Percentiles rank a stretch among this genome's conserved stretches.
phyloP scores from a whole-genome alignment of 2,797 vertebrate genomes.

The Neostethus bicornis region DNA sequence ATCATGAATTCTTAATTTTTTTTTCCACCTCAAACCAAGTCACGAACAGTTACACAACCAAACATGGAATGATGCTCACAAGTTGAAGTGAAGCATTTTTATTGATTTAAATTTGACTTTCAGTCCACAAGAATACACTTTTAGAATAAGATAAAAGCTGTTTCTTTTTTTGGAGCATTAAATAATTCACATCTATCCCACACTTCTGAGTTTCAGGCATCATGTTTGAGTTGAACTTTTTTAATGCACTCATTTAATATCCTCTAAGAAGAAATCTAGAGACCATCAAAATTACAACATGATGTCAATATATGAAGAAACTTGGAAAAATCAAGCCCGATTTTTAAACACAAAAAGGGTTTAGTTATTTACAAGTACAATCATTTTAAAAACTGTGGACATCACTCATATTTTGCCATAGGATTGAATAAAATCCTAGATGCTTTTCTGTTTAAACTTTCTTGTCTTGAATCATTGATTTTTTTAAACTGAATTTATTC shows the following conservation, averaged over 20 bases:
- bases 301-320: not conserved
- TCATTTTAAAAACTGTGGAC: too few species aligned
- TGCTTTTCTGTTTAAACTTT: too few species aligned
- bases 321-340: not conserved
- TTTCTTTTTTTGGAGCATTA: not conserved
- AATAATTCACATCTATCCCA: too few species aligned
- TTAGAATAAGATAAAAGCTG: not conserved
- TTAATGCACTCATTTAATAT: not conserved
- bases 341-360: too few species aligned
- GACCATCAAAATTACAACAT: not conserved
- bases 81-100: not conserved
- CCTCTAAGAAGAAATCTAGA: not conserved
- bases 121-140: not conserved
- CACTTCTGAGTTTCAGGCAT: too few species aligned
- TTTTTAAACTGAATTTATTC: too few species aligned
- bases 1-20: not conserved
- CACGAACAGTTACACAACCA: slow-evolving; percentile 8
- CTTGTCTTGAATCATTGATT: too few species aligned
- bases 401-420: too few species aligned
- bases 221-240: not conserved
- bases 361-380: too few species aligned
- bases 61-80: not conserved
- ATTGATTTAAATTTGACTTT: not conserved
- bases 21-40: not conserved
- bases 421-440: too few species aligned